Base-by-base conservation (phyloP, 2,888 invertebrate species). In the Anoplius nigerrimus region DNA sequence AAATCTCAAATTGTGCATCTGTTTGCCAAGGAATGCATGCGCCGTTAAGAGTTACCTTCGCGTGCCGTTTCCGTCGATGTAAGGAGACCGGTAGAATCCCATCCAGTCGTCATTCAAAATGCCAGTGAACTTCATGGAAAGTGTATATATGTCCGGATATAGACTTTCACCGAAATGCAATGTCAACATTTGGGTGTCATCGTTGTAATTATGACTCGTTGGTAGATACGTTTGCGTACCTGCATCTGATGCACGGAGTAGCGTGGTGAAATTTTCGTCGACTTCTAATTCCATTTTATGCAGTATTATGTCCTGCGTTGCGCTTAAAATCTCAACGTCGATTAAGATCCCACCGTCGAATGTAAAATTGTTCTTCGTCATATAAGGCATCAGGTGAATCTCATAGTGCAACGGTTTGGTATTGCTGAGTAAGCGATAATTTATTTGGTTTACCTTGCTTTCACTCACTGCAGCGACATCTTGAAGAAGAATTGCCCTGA, bases 321-420 rank as follows among this genome's bases (percentile, higher is more conserved):
- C 0, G 0, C 11, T 46, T 21, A 15, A 2, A 46, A 79, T 56
- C 5, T 22, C 6, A 5, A 81, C 57, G 0, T 46, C 13, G 21
- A 81, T 69, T 8, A 22, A 1, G 3, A 70, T 42, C 68, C 70
- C 63, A 2, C 82, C 82, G 1, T 65, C 56, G 48, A 76, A 78
- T 0, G 71, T 69, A 48, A 79, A 77, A 6, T 71, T 55, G 13
- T 65, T 81, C 43, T 89, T 87, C 42, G 83, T 84, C 0, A 92
- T 90, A 57, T 91, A 83, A 0, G 92, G 86, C 72, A 85, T 88
- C 0, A 93, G 87, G 20, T 84, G 83, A 8, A 92, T 89, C 58
- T 90, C 90, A 78, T 92, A 93, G 71, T 89, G 89, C 0, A 86
- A 86, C 0, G 92, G 92, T 34, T 78, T 79, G 0, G 91, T 89